Conservation (phyloP, 2,113 vertebrate genomes). For the Lota lota region DNA sequence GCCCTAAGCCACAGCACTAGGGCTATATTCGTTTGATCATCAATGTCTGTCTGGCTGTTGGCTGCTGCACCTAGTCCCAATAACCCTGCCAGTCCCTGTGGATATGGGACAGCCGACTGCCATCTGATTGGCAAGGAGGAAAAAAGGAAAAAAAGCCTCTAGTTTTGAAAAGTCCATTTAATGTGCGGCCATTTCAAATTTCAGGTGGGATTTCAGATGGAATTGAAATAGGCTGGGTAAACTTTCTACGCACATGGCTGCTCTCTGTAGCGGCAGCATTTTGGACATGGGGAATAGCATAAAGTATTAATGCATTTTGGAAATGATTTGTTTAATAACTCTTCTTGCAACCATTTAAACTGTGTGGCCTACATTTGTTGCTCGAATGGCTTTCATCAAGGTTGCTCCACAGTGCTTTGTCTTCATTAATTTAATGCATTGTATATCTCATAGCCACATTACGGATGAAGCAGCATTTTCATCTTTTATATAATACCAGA, state of each 20-base stretch:
- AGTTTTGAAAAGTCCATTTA: constrained; percentile 29
- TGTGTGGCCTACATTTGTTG: constrained; percentile 52
- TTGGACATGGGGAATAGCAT: constrained; percentile 27
- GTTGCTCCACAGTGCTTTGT: constrained; percentile 33
- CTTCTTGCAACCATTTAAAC: constrained; percentile 31
- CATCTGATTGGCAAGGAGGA: constrained; percentile 11
- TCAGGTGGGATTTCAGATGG: constrained; percentile 9
- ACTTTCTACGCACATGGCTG: constrained; percentile 19
- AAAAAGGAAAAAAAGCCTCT: constrained; percentile 11
- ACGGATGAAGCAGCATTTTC: constrained; percentile 25
- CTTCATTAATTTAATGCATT: constrained; percentile 38
- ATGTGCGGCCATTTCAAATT: constrained; percentile 4
- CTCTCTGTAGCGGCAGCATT: constrained; percentile 28
- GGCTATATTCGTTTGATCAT: constrained; percentile 48
- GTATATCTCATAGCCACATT: constrained; percentile 21
- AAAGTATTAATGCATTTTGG: constrained; percentile 34
- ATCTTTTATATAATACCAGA: constrained; percentile 45
- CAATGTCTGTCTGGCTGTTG: constrained; percentile 50
- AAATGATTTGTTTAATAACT: constrained; percentile 41
- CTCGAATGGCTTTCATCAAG: constrained; percentile 43
- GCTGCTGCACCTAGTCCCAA: constrained; percentile 30
- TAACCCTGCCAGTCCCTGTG: constrained; percentile 36
- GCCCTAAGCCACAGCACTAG: constrained; percentile 40
- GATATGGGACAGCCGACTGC: constrained; percentile 17
- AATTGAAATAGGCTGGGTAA: neutral